Base-by-base conservation (phyloP, 2,888 invertebrate genomes). In the Apomyelois bistriatella region DNA sequence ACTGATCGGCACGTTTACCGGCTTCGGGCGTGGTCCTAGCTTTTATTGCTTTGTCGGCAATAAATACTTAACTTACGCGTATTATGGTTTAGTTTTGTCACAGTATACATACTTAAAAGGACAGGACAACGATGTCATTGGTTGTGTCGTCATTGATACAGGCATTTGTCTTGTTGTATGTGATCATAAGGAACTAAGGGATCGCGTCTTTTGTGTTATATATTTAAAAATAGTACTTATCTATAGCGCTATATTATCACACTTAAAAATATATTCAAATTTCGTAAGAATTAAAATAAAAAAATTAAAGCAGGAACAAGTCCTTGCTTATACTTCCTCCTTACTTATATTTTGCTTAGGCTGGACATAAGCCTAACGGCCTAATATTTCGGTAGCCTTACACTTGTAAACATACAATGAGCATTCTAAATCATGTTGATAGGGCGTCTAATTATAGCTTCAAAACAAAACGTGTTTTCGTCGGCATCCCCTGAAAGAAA, bases 1-100 rank as follows among this genome's bases (percentile, higher is more conserved):
- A 68, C 66, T 65, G 69, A 75, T 76, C 79, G 76, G 76, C 79
- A 74, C 72, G 74, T 78, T 76, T 77, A 72, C 67, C 71, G 69
- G 67, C 64, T 69, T 72, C 66, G 40, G 49, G 49, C 32, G 49
- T 41, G 49, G 49, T 32, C 32, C 15, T 32, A 15, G 46, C 13
- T 16, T 46, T 46, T 32, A 30, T 43, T 30, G 30, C 43, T 46
- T 46, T 46, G 46, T 46, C 35, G 46, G 46, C 46, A 13, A 28
- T n/a, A 12, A 2, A 43, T 30, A 43, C 28, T 43, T 30, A 30
- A 30, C 13, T 32, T 46, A 32, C 16, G 46, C 32, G n/a, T 32
- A 46, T 32, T 32, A 32, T 35, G 32, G 10, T 15, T 32, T 15
- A 32, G 15, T 43, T 46, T 15, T 10, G 8, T 16, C 15, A 15